Base-by-base conservation (phyloP, 2,888 invertebrate genomes). In the Nomada lathburiana region DNA sequence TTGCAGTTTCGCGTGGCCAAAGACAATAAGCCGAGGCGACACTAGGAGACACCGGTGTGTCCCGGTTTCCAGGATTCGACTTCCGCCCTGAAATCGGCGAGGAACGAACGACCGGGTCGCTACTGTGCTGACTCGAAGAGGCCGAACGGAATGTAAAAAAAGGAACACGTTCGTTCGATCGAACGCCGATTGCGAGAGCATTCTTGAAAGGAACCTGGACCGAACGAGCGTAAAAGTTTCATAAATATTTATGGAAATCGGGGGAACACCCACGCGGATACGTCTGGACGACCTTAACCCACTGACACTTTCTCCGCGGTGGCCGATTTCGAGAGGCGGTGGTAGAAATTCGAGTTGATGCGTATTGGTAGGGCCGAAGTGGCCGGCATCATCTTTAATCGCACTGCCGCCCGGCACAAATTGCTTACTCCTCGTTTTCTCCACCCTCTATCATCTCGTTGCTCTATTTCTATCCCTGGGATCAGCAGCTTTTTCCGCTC, bases 231-330 rank as follows among this genome's bases (percentile, higher is more conserved):
- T 69, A 76, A 47, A 76, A 67, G 71, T 83, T 85, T 83, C 83
- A 74, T 81, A 83, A 88, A 87, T 87, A 88, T 86, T 89, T 85
- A 89, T 87, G 84, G 68, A 74, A 85, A 88, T 63, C 74, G 74
- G n/a, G 75, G 79, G 73, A 65, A 73, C 83, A 70, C 83, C 82
- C 63, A 84, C 83, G 82, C 83, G 85, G 85, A 87, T 83, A 87
- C 84, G 82, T 85, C 80, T 81, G 80, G 82, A 69, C 85, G 88
- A 89, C 90, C 89, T 89, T 89, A 90, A 89, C 88, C 90, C 81
- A 88, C 89, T 86, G 80, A 84, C 83, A 74, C 88, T 85, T 84
- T 85, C 80, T 76, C 78, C 78, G 70, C 80, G 60, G 71, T 60
- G 67, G 69, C 26, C 82, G 83, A 82, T 60, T 76, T 71, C 36